These are phyloP conservation scores for Caenorhabditis inopinata DNA, from an alignment of 1,140 invertebrate species.

Conservation along the genomic window DNA sequence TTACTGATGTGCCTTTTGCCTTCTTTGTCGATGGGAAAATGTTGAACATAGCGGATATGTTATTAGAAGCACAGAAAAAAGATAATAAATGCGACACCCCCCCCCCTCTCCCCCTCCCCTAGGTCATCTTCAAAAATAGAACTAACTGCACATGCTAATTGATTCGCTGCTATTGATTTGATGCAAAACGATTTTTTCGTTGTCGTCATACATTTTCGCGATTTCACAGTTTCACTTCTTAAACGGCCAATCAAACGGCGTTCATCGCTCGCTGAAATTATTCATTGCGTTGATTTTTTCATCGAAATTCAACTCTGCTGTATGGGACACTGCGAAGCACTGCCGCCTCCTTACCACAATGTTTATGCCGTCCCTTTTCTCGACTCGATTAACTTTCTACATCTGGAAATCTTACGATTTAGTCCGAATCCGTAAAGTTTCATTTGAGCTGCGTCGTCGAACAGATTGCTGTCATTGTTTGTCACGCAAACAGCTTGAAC, in stretches of 20 bases:
- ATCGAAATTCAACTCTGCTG: too few species aligned
- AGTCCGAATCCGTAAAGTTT: neutral
- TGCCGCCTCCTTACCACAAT: too few species aligned
- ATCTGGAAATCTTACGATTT: neutral
- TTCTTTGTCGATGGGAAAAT: too few species aligned
- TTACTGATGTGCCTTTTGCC: too few species aligned
- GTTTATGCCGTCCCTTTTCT: too few species aligned
- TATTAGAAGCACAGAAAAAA: too few species aligned
- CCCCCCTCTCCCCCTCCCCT: too few species aligned
- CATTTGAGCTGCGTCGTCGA: neutral
- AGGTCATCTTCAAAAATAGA: neutral
- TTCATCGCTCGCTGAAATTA: neutral
- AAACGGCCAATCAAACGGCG: neutral
- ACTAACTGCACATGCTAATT: neutral
- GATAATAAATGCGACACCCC: too few species aligned
- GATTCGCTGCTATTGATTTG: neutral
- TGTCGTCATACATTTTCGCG: neutral
- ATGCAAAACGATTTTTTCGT: neutral
- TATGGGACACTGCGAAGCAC: too few species aligned
- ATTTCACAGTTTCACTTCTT: constrained; percentile 2
- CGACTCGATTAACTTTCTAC: too few species aligned
- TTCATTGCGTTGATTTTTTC: too few species aligned
- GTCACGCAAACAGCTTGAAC: neutral
- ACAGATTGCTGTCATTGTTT: neutral
- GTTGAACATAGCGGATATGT: too few species aligned